A percentile compares a stretch with the other conserved stretches of the same genome.
Evolutionary conservation across 1,140 invertebrate genomes (phyloP).

Genomic region (Adelges cooleyi): DNA sequence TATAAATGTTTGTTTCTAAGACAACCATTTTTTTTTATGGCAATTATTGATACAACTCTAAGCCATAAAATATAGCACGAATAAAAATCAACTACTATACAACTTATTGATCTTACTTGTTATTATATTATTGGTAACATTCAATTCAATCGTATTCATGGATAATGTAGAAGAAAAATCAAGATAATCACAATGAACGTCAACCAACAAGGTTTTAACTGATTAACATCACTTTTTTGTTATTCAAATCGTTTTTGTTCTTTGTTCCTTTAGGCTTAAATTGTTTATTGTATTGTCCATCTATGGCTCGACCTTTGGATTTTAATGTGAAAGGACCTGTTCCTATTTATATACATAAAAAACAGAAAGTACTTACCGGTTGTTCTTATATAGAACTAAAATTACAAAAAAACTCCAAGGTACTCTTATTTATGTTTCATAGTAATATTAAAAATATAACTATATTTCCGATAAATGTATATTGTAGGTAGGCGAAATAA

Average conservation of each 20-base stretch:
- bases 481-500: background rate
- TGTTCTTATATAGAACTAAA: slow-evolving; percentile 17
- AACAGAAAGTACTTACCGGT: background rate
- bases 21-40: too few species aligned
- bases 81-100: too few species aligned
- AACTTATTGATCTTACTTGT: too few species aligned
- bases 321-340: slow-evolving; percentile 8
- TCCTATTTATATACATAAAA: slow-evolving; percentile 15
- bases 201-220: background rate
- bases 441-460: too few species aligned
- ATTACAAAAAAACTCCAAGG: slow-evolving; percentile 12
- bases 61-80: too few species aligned
- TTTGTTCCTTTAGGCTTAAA: background rate
- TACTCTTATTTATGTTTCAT: too few species aligned
- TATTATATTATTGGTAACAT: too few species aligned
- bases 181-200: background rate
- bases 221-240: background rate
- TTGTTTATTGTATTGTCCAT: background rate
- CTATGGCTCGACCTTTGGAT: slow-evolving; percentile 10
- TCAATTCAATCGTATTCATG: too few species aligned
- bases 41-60: too few species aligned
- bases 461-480: too few species aligned
- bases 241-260: too few species aligned
- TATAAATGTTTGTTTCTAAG: too few species aligned
- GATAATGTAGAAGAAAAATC: background rate